Evolutionary conservation across 2,888 invertebrate species (phyloP), one percentile per base, ranked within the genome.

Genomic region (Eudemis profundana): DNA sequence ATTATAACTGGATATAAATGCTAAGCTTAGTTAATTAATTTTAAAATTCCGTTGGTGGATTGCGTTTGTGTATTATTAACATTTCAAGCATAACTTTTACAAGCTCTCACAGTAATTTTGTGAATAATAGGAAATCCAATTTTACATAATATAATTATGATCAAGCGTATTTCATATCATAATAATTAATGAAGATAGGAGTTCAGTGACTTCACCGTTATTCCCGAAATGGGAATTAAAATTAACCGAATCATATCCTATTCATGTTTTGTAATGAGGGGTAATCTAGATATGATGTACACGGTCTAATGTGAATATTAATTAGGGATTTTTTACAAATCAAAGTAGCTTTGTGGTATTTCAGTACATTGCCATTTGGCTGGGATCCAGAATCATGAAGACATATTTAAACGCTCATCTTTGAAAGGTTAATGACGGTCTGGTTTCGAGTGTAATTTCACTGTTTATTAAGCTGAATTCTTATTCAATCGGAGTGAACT

Each of bases 361-460:
- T 42, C 27, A 27, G 17, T 27, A 56, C 12, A 27, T 56, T 17
- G 42, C 29, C 42, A 42, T 56, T 56, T 56, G 54, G 54, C 54
- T 27, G 23, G n/a, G 42, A 42, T 56, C 54, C 54, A 56, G 40
- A 12, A 27, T 56, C 42, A 56, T 56, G 29, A 56, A 56, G 54
- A 27, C 27, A 54, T 54, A 56, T 56, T 56, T 42, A 56, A 56
- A 56, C 17, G 14, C 17, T 42, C 42, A 1, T 56, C 17, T 27
- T 12, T 27, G 10, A 40, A n/a, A 56, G 42, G 27, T 38, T 56
- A 56, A 56, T 27, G 15, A n/a, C 15, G 2, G 14, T 42, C 8
- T 53, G 38, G 23, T 42, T 27, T 21, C 40, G 33, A 33, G 33
- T 0, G 33, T 42, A 19, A 54, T 54, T n/a, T 8, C 14, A 29